Evolutionary conservation across 2,888 invertebrate species (phyloP).

Genomic region (Gymnosoma rotundatum): DNA sequence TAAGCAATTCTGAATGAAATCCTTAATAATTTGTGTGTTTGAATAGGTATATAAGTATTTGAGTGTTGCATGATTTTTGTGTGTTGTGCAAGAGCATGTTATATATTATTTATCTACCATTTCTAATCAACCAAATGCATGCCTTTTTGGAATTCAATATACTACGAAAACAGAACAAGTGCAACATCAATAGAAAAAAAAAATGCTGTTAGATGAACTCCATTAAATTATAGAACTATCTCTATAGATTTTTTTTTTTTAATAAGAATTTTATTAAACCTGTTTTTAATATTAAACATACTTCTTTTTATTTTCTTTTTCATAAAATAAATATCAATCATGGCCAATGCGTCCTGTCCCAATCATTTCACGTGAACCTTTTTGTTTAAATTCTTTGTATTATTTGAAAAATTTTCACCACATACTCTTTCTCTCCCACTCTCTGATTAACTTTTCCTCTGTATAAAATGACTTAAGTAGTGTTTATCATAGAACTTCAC

Average conservation of each 20-base stretch:
- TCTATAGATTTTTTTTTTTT: not conserved
- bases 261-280: not conserved
- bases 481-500: slow-evolving; percentile 52
- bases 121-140: slow-evolving; percentile 47
- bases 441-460: slow-evolving; percentile 7
- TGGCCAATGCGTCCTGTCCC: slow-evolving; percentile 32
- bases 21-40: slow-evolving; percentile 2
- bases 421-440: not conserved
- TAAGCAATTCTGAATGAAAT: not conserved
- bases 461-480: slow-evolving; percentile 44
- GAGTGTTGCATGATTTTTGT: slow-evolving; percentile 52
- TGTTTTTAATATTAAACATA: slow-evolving; percentile 25
- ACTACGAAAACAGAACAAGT: not conserved
- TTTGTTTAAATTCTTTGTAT: slow-evolving; percentile 7
- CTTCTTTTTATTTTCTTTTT: slow-evolving; percentile 21
- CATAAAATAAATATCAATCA: slow-evolving; percentile 27
- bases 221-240: not conserved
- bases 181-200: not conserved
- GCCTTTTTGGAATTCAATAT: slow-evolving; percentile 34
- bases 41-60: not conserved
- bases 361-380: slow-evolving; percentile 29
- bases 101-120: not conserved
- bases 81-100: slow-evolving; percentile 56
- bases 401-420: slow-evolving; percentile 10
- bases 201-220: slow-evolving; percentile 43